Evolutionary conservation across 2,888 invertebrate species (phyloP).

Genomic region (Latrodectus hesperus): DNA sequence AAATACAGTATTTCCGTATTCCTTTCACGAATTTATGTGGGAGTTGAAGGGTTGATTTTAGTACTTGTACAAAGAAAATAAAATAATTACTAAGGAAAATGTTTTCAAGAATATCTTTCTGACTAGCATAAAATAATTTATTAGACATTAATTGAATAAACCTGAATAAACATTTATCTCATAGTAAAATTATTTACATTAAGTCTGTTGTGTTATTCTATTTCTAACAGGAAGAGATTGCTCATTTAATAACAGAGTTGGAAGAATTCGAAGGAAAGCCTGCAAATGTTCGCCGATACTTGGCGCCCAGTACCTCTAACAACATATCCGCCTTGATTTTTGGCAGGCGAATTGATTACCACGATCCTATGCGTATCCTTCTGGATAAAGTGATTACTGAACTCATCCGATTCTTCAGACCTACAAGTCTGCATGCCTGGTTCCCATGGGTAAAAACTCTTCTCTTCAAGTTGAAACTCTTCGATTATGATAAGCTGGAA

Average conservation of each 20-base stretch:
- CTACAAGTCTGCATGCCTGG: conserved; percentile 66
- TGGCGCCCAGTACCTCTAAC: conserved; percentile 71
- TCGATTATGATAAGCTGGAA: conserved; percentile 65
- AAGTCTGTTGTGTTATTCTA: neutral
- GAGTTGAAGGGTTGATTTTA: too few relatives aligned
- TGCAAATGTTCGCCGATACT: conserved; percentile 34
- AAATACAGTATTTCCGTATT: too few relatives aligned
- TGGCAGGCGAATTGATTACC: conserved; percentile 70
- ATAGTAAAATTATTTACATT: neutral
- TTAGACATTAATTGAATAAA: neutral
- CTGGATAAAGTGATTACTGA: conserved; percentile 58
- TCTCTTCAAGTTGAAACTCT: conserved; percentile 60
- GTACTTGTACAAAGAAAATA: too few relatives aligned
- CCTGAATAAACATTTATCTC: neutral
- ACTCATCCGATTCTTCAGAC: conserved; percentile 64
- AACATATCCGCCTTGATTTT: conserved; percentile 71
- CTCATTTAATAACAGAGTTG: conserved; percentile 63
- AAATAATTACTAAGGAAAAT: too few relatives aligned
- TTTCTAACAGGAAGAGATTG: conserved; percentile 62
- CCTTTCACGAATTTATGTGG: too few relatives aligned
- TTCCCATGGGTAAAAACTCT: conserved; percentile 65
- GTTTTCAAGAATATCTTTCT: neutral
- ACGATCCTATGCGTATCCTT: conserved; percentile 65
- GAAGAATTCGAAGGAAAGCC: conserved; percentile 48
- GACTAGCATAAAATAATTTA: neutral